These are phyloP conservation scores for Tenualosa ilisha DNA, from an alignment of 2,797 vertebrate genomes.

Conservation along the genomic window DNA sequence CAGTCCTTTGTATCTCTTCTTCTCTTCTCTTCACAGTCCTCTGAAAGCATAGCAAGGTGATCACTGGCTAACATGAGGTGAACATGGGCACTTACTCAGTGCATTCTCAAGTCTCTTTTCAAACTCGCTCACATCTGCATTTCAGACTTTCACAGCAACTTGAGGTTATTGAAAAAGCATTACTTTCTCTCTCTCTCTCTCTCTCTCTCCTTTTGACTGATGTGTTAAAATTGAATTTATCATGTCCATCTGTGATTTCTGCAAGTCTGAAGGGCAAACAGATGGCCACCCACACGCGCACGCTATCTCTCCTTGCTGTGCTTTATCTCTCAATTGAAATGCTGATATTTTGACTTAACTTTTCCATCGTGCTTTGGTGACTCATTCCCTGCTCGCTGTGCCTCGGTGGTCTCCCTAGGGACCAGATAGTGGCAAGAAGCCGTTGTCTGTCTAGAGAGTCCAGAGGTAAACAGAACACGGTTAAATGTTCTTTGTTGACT, in stretches of 20 bases:
- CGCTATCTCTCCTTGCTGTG: neutral
- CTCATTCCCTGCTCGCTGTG: neutral
- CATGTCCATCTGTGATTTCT: constrained; percentile 10
- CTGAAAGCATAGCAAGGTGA: neutral
- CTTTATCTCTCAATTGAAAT: constrained; percentile 2
- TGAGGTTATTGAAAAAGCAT: neutral
- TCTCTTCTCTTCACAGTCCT: neutral
- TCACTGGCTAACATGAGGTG: neutral
- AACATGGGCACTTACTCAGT: neutral
- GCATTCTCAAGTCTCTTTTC: neutral
- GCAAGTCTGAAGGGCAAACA: constrained; percentile 9
- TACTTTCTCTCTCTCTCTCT: neutral
- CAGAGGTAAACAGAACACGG: neutral
- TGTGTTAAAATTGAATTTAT: constrained; percentile 11
- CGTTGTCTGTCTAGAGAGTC: neutral
- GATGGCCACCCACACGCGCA: neutral
- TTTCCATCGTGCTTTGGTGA: neutral
- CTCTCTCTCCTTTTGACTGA: neutral
- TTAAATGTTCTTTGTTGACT: neutral
- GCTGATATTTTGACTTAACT: neutral
- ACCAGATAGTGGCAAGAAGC: neutral
- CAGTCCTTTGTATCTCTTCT: neutral
- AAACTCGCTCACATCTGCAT: neutral
- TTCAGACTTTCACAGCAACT: neutral
- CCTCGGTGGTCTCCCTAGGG: neutral